Percentiles rank a stretch among this genome's conserved stretches.
Evolutionary conservation across 2,113 vertebrate species (phyloP).

Genomic region (Bujurquina vittata): DNA sequence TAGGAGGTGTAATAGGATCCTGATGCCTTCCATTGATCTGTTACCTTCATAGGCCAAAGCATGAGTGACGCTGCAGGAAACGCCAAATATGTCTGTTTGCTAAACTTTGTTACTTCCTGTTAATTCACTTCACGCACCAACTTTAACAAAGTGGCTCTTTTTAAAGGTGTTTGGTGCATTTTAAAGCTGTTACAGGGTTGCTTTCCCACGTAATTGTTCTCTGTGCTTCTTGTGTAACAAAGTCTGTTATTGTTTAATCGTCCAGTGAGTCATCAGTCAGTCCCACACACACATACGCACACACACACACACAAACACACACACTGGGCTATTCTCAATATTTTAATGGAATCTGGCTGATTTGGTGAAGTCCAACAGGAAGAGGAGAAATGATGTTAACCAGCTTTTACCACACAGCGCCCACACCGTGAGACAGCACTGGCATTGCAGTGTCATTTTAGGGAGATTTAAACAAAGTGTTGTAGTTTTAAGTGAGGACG

Average conservation of each 20-base stretch:
- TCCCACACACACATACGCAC: neutral
- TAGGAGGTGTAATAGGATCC: neutral
- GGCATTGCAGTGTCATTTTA: neutral
- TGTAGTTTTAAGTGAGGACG: neutral
- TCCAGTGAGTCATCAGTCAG: slow-evolving; percentile 43
- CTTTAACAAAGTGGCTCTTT: neutral
- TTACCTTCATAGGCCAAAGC: neutral
- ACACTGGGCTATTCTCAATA: slow-evolving; percentile 18
- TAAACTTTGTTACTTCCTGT: neutral
- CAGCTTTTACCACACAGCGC: slow-evolving; percentile 1
- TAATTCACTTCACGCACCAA: neutral
- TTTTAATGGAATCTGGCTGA: slow-evolving; percentile 12
- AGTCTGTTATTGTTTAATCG: slow-evolving; percentile 13
- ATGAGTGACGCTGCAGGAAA: neutral
- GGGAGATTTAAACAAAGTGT: neutral
- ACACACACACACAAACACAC: no score
- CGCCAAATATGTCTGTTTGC: neutral
- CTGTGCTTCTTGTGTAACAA: slow-evolving; percentile 42
- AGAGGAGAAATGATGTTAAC: slow-evolving; percentile 9
- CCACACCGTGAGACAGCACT: neutral
- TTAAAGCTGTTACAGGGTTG: neutral
- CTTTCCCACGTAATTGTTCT: slow-evolving; percentile 10
- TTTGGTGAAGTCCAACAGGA: slow-evolving; percentile 6
- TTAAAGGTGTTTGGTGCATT: neutral
- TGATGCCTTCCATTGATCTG: neutral